A percentile compares a stretch with the other conserved stretches of the same genome.
Conservation (phyloP, 2,797 vertebrate genomes). For the Scleropages formosus region DNA sequence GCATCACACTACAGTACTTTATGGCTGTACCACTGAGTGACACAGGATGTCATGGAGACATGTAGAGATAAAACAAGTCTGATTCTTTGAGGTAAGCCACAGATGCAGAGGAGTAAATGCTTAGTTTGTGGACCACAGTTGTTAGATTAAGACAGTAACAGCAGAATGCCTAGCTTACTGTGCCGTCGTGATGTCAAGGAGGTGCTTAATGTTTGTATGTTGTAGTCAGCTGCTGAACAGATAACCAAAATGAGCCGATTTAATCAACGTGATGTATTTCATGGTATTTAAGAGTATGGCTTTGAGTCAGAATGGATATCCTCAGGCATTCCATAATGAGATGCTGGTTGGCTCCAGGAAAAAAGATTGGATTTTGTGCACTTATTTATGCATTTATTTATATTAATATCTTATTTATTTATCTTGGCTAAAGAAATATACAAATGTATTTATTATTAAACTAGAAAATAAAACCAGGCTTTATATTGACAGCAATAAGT, state of each 20-base stretch:
- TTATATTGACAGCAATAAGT: slow-evolving; percentile 61
- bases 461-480: slow-evolving; percentile 50
- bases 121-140: slow-evolving; percentile 68
- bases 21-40: slow-evolving; percentile 45
- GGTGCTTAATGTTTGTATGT: slow-evolving; percentile 59
- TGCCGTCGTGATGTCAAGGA: slow-evolving; percentile 23
- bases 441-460: slow-evolving; percentile 53
- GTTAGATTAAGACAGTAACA: slow-evolving; percentile 67
- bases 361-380: slow-evolving; percentile 52
- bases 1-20: slow-evolving; percentile 47
- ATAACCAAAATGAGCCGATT: slow-evolving; percentile 56
- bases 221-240: slow-evolving; percentile 54
- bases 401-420: slow-evolving; percentile 53
- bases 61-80: slow-evolving; percentile 57
- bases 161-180: slow-evolving; percentile 63
- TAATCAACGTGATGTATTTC: slow-evolving; percentile 64
- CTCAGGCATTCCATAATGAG: slow-evolving; percentile 60
- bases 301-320: slow-evolving; percentile 49
- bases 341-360: slow-evolving; percentile 56
- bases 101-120: slow-evolving; percentile 64
- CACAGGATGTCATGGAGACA: slow-evolving; percentile 53
- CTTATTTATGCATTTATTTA: slow-evolving; percentile 50
- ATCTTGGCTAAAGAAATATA: slow-evolving; percentile 37
- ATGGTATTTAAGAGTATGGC: slow-evolving; percentile 58
- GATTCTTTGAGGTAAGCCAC: slow-evolving; percentile 69